These are phyloP conservation scores for Chionoecetes opilio DNA, from an alignment of 1,140 invertebrate species.

Conservation along the genomic window DNA sequence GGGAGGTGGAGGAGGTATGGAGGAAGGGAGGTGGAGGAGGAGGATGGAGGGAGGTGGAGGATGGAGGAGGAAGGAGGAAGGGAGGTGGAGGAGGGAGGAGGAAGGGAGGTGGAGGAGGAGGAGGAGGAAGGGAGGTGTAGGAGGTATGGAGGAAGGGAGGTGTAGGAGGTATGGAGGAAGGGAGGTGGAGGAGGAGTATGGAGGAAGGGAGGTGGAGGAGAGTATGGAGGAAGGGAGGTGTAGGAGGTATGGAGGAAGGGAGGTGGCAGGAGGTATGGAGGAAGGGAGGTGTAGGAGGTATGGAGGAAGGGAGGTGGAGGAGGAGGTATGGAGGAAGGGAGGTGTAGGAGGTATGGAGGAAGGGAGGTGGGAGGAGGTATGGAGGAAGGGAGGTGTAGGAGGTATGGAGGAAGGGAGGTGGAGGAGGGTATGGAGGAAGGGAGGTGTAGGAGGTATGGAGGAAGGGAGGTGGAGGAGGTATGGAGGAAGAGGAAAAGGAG, in stretches of 20 bases:
- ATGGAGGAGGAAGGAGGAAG: background rate
- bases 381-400: background rate
- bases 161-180: too few species aligned
- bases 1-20: too few species aligned
- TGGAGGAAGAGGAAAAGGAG: background rate
- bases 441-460: background rate
- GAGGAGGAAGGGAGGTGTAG: background rate
- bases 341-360: background rate
- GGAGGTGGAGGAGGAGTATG: background rate
- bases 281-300: too few species aligned
- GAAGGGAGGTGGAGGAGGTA: background rate
- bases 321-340: slow-evolving; percentile 11
- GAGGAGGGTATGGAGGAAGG: background rate
- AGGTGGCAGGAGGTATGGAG: background rate
- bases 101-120: background rate
- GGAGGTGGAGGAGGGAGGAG: background rate
- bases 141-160: background rate
- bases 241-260: too few species aligned
- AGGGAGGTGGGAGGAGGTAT: background rate
- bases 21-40: background rate
- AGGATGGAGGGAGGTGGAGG: background rate
- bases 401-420: too few species aligned
- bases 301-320: background rate
- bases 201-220: slow-evolving; percentile 1
- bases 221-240: background rate